A percentile compares a stretch with the other conserved stretches of the same genome.
Conservation (phyloP, 1,140 invertebrate species). For the Apis cerana region DNA sequence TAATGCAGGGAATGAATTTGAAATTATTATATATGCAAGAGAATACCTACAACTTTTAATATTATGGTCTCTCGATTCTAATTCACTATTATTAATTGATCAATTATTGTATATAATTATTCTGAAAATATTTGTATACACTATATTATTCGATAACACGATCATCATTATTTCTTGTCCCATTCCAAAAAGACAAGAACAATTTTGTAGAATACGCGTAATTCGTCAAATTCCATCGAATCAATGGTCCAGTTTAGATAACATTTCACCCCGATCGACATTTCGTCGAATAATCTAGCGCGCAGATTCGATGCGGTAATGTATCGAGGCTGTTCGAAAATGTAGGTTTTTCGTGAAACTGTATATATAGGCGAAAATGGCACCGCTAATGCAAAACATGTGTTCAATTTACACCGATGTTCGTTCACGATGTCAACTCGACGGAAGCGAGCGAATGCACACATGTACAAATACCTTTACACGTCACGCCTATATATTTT, state of each 20-base stretch:
- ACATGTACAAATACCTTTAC: too few species aligned
- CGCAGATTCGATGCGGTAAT: constrained; percentile 4
- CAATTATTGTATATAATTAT: too few species aligned
- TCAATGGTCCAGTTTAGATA: constrained; percentile 1
- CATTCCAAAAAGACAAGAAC: background rate
- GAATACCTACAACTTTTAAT: too few species aligned
- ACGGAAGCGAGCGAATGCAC: background rate
- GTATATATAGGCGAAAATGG: constrained; percentile 25
- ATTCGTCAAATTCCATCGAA: background rate
- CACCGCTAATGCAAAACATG: constrained; percentile 44
- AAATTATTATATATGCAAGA: too few species aligned
- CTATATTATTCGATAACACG: too few species aligned
- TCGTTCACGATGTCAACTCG: background rate
- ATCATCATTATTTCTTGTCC: too few species aligned
- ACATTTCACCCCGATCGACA: background rate
- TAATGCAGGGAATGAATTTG: too few species aligned
- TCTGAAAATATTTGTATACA: too few species aligned
- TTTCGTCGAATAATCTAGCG: constrained; percentile 5
- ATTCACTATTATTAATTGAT: too few species aligned
- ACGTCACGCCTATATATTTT: background rate
- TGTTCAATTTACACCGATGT: constrained; percentile 38
- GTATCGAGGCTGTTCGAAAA: constrained; percentile 17
- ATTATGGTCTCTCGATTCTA: too few species aligned
- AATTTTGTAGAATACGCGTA: background rate
- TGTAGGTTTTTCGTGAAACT: constrained; percentile 27